Evolutionary conservation across 2,797 vertebrate species (phyloP).

Genomic region (Lutra lutra): DNA sequence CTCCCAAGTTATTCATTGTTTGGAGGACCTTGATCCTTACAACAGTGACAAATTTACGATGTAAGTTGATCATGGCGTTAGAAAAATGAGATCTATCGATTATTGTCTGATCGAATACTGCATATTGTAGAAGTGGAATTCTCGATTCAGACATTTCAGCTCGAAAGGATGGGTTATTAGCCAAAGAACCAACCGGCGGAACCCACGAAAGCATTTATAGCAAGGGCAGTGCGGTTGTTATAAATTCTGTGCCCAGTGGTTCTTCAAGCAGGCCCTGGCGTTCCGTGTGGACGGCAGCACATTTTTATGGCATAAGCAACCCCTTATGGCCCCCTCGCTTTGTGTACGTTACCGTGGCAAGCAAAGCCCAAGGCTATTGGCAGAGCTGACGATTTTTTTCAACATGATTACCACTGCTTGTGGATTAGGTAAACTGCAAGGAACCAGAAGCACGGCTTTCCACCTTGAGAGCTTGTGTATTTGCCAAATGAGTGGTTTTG

Average conservation of each 20-base stretch:
- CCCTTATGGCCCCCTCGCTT: constrained; percentile 52
- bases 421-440: constrained; percentile 61
- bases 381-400: constrained; percentile 22
- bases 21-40: constrained; percentile 55
- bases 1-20: constrained; percentile 67
- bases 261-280: constrained; percentile 71
- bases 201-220: constrained; percentile 78
- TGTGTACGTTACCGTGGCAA: constrained; percentile 1
- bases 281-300: constrained; percentile 53
- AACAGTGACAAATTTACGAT: constrained; percentile 70
- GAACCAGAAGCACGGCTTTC: constrained; percentile 59
- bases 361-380: constrained; percentile 68
- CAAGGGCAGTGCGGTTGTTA: constrained; percentile 47
- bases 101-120: constrained; percentile 75
- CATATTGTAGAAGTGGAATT: constrained; percentile 65
- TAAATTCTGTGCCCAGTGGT: constrained; percentile 75
- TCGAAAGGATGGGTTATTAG: constrained; percentile 67
- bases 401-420: constrained; percentile 60
- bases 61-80: constrained; percentile 66
- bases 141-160: constrained; percentile 58
- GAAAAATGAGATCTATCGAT: constrained; percentile 78
- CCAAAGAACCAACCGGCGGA: constrained; percentile 74
- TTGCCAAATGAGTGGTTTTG: constrained; percentile 74
- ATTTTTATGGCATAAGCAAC: constrained; percentile 63
- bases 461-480: neutral